Percentiles rank a stretch among this genome's conserved stretches.
phyloP scores from a whole-genome alignment of 2,888 invertebrate species.

The Lasioglossum marginatum region DNA sequence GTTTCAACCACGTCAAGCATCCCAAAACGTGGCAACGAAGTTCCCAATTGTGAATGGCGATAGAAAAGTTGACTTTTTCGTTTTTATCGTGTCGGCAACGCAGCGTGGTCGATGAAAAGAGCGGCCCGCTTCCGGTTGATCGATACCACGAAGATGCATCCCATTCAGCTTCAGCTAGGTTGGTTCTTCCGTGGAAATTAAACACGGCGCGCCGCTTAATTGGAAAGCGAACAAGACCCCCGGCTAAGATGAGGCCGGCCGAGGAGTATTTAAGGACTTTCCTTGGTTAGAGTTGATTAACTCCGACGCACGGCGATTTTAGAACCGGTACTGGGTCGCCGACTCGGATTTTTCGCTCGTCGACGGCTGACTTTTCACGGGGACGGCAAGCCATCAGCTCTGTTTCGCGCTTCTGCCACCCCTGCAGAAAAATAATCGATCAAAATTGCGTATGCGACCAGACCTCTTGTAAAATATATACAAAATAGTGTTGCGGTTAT shows the following conservation, averaged over 20 bases:
- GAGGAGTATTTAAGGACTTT: conserved; percentile 57
- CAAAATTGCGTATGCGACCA: not conserved
- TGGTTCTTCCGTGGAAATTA: conserved; percentile 68
- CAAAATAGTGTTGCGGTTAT: not conserved
- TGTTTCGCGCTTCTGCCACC: not conserved
- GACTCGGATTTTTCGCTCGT: not conserved
- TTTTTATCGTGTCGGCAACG: not conserved
- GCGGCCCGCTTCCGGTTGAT: conserved; percentile 44
- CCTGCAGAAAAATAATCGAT: not conserved
- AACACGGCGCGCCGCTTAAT: conserved; percentile 68
- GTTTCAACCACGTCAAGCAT: not conserved
- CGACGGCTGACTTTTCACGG: not conserved
- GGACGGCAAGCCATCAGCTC: not conserved
- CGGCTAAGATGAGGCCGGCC: conserved; percentile 38
- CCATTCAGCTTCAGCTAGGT: conserved; percentile 40
- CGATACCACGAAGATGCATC: conserved; percentile 59
- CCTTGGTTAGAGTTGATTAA: conserved; percentile 59
- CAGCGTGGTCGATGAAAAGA: conserved; percentile 54
- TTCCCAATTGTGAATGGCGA: not conserved
- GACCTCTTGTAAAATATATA: not conserved
- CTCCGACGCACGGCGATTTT: conserved; percentile 47
- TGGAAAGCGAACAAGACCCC: conserved; percentile 61
- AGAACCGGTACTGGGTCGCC: conserved; percentile 2
- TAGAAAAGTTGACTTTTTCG: not conserved
- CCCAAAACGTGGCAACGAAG: not conserved